These are phyloP conservation scores for Xestia sexstrigata DNA, from an alignment of 2,888 invertebrate species.

Conservation along the genomic window DNA sequence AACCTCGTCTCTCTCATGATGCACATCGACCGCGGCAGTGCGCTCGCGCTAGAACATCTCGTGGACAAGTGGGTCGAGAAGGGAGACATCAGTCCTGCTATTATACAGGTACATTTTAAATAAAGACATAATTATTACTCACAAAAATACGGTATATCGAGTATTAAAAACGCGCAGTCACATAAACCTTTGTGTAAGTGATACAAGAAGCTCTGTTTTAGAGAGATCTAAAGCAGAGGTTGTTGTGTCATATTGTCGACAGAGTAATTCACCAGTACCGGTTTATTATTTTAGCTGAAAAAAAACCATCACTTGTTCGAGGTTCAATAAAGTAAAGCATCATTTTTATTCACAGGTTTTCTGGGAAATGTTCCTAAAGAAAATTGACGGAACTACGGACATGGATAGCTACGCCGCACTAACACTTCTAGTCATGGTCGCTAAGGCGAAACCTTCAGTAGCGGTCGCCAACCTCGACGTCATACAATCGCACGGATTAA, in stretches of 20 bases:
- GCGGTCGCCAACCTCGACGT: slow-evolving; percentile 93
- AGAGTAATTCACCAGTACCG: background rate
- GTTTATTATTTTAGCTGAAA: background rate
- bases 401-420: slow-evolving; percentile 94
- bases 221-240: background rate
- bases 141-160: background rate
- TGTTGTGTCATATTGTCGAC: background rate
- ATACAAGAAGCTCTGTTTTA: too few relatives aligned
- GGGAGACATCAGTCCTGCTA: slow-evolving; percentile 83
- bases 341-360: slow-evolving; percentile 90
- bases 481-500: slow-evolving; percentile 94
- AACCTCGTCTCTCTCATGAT: slow-evolving; percentile 77
- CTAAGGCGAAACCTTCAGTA: slow-evolving; percentile 91
- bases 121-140: background rate
- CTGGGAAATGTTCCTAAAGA: slow-evolving; percentile 96
- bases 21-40: slow-evolving; percentile 83
- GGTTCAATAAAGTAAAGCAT: background rate
- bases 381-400: slow-evolving; percentile 92
- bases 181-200: background rate
- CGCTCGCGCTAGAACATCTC: slow-evolving; percentile 85
- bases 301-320: too few relatives aligned
- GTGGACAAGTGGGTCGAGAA: slow-evolving; percentile 85
- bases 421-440: slow-evolving; percentile 94
- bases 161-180: background rate
- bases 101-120: slow-evolving; percentile 82